These are phyloP conservation scores for Eonycteris spelaea DNA, from an alignment of 2,113 vertebrate species.

Conservation along the genomic window DNA sequence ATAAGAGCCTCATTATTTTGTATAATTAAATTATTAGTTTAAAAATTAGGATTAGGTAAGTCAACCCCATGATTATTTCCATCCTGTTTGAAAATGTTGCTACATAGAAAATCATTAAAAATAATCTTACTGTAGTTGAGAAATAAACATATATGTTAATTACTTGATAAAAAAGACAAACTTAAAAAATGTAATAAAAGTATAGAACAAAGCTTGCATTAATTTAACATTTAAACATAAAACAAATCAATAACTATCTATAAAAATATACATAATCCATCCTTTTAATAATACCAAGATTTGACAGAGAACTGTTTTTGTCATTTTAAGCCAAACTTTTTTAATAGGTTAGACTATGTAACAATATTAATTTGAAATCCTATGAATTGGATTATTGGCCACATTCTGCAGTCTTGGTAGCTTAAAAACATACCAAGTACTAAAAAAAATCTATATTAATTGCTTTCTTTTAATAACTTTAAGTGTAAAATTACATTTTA, in stretches of 20 bases:
- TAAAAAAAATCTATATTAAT: constrained; percentile 16
- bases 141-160: background rate
- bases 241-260: background rate
- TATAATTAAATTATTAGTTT: constrained; percentile 5
- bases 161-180: background rate
- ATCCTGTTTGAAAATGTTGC: background rate
- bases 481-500: constrained; percentile 53
- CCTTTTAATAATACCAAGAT: background rate
- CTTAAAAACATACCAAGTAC: constrained; percentile 36
- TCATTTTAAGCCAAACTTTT: constrained; percentile 6
- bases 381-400: background rate
- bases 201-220: background rate
- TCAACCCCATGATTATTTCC: background rate
- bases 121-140: background rate
- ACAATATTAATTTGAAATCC: constrained; percentile 12
- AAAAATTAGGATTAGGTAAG: constrained; percentile 24
- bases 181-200: constrained; percentile 19
- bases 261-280: constrained; percentile 5
- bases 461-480: background rate
- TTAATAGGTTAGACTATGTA: background rate
- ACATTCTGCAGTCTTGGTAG: background rate
- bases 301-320: background rate
- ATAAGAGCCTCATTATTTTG: background rate
- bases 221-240: constrained; percentile 12
- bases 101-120: constrained; percentile 19